Percentiles rank a stretch among this genome's conserved stretches.
Conservation (phyloP, 23 tunicate genomes). For the Halocynthia roretzi region DNA sequence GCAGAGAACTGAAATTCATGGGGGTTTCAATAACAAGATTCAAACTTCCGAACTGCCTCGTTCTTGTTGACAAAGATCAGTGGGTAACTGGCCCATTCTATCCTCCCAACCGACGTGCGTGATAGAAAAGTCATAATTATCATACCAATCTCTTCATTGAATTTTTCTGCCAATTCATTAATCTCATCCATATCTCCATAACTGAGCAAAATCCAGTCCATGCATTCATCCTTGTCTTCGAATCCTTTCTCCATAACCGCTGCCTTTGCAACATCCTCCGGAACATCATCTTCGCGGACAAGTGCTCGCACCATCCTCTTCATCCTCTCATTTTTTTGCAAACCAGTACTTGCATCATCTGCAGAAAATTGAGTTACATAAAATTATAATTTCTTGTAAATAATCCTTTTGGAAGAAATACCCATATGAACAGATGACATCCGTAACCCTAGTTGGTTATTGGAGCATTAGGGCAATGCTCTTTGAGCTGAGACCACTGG, state of each 20-base stretch:
- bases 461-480: no score
- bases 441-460: no score
- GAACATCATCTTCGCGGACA: slow-evolving; percentile 19
- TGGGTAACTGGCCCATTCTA: no score
- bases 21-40: no score
- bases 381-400: neutral
- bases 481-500: no score
- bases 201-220: slow-evolving; percentile 25
- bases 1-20: no score
- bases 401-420: no score
- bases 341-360: neutral
- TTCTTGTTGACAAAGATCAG: no score
- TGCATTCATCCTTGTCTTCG: slow-evolving; percentile 42
- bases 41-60: no score
- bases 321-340: neutral
- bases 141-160: slow-evolving; percentile 48
- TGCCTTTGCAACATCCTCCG: slow-evolving; percentile 49
- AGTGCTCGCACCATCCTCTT: slow-evolving; percentile 23
- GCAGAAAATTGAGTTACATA: neutral
- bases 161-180: slow-evolving; percentile 19
- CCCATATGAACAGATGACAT: no score
- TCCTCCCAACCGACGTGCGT: no score
- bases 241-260: slow-evolving; percentile 27
- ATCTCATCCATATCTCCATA: slow-evolving; percentile 27
- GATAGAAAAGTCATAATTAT: neutral